Conservation (phyloP, 1,140 invertebrate species). For the Pachyrhynchus sulphureomaculatus region DNA sequence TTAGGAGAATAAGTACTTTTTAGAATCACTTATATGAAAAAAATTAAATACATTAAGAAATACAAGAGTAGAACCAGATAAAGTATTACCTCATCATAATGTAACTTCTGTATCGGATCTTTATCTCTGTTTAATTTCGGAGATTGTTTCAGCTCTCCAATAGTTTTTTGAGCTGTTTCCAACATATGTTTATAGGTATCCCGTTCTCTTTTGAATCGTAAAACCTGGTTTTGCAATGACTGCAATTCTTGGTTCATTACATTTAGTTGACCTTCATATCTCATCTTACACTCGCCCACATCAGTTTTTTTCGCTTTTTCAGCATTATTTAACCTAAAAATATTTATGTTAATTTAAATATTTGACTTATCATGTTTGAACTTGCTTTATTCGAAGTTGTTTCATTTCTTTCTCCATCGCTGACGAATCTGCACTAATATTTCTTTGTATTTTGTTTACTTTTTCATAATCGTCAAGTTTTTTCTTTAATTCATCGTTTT, state of each 20-base stretch:
- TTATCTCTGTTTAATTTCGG: conserved; percentile 49
- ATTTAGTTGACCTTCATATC: conserved; percentile 85
- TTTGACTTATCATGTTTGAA: background rate
- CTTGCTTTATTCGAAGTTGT: conserved; percentile 65
- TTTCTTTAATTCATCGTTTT: conserved; percentile 78
- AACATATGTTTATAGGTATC: conserved; percentile 91
- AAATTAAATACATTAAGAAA: too few relatives aligned
- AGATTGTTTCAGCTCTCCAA: conserved; percentile 68
- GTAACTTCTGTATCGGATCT: conserved; percentile 17
- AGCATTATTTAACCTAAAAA: conserved; percentile 65
- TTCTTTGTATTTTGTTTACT: conserved; percentile 78
- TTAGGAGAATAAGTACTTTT: too few relatives aligned
- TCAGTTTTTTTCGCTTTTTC: conserved; percentile 84
- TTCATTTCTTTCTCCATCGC: conserved; percentile 74
- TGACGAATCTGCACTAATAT: conserved; percentile 71
- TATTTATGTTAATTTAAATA: conserved; percentile 7
- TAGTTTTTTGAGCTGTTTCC: conserved; percentile 80
- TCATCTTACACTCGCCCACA: conserved; percentile 78
- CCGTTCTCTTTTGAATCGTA: conserved; percentile 81
- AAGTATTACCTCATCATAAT: conserved; percentile 59
- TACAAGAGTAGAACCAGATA: background rate
- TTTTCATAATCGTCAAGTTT: conserved; percentile 85
- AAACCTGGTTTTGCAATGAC: conserved; percentile 75
- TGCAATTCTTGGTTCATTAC: conserved; percentile 85
- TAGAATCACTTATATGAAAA: too few relatives aligned